phyloP scores from a whole-genome alignment of 2,113 vertebrate species.

The Hippopotamus amphibius region DNA sequence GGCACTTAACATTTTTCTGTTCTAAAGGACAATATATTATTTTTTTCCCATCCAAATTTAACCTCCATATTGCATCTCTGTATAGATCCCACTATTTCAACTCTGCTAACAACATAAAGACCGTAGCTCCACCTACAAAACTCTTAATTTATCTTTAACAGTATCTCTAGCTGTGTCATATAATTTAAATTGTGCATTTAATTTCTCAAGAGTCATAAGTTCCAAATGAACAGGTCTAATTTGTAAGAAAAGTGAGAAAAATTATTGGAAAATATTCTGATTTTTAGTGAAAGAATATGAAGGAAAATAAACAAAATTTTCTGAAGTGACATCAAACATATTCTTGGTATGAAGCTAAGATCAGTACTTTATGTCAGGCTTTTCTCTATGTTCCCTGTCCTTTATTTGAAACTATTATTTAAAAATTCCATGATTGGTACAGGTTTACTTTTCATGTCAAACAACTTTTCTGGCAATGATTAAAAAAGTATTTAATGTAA shows the following conservation, averaged over 20 bases:
- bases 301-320: not conserved
- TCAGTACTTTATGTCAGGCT: not conserved
- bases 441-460: not conserved
- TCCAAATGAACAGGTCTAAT: not conserved
- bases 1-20: not conserved
- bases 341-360: not conserved
- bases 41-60: not conserved
- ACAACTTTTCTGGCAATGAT: not conserved
- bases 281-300: not conserved
- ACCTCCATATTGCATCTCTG: not conserved
- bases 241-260: not conserved
- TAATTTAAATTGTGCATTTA: not conserved
- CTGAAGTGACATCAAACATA: not conserved
- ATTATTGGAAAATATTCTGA: not conserved
- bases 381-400: not conserved
- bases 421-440: not conserved
- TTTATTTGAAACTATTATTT: conserved; percentile 12
- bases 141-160: not conserved
- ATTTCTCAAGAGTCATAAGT: not conserved
- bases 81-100: not conserved
- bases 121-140: not conserved
- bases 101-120: not conserved
- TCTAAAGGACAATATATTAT: not conserved
- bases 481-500: not conserved
- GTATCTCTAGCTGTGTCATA: not conserved